Percentiles rank a stretch among this genome's conserved stretches.
Conservation (phyloP, 1,140 invertebrate species). For the Mamestra configurata region DNA sequence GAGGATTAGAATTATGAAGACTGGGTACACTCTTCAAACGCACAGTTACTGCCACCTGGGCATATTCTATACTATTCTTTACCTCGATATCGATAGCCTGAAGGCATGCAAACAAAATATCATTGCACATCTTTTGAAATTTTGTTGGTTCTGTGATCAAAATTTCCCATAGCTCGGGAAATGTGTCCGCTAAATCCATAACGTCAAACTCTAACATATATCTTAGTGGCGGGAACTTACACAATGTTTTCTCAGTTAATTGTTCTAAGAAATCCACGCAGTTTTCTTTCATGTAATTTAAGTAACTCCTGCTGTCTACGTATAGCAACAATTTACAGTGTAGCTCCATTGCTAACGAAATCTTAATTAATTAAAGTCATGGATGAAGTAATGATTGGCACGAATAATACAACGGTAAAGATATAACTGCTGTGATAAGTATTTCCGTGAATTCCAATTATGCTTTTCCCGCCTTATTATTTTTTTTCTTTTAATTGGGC, state of each 20-base stretch:
- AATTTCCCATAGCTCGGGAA: slow-evolving; percentile 68
- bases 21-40: slow-evolving; percentile 70
- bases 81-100: slow-evolving; percentile 64
- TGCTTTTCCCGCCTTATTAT: slow-evolving; percentile 12
- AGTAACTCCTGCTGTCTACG: slow-evolving; percentile 71
- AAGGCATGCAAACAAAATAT: slow-evolving; percentile 76
- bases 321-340: slow-evolving; percentile 75
- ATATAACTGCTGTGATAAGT: neutral
- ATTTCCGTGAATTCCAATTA: neutral
- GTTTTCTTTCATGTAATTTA: slow-evolving; percentile 68
- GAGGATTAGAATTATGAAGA: slow-evolving; percentile 55
- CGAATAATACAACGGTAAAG: slow-evolving; percentile 11
- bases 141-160: slow-evolving; percentile 75
- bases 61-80: slow-evolving; percentile 58
- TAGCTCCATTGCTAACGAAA: slow-evolving; percentile 59
- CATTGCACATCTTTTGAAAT: slow-evolving; percentile 70
- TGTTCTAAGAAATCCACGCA: slow-evolving; percentile 71
- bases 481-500: slow-evolving; percentile 6
- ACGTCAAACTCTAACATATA: slow-evolving; percentile 75
- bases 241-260: slow-evolving; percentile 64
- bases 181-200: slow-evolving; percentile 73
- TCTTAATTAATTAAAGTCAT: slow-evolving; percentile 7
- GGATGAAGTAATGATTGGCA: neutral
- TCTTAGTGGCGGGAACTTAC: slow-evolving; percentile 76
- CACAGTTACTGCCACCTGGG: slow-evolving; percentile 71